These are phyloP conservation scores for Hemibagrus wyckioides DNA, from an alignment of 2,113 vertebrate genomes.

Conservation along the genomic window DNA sequence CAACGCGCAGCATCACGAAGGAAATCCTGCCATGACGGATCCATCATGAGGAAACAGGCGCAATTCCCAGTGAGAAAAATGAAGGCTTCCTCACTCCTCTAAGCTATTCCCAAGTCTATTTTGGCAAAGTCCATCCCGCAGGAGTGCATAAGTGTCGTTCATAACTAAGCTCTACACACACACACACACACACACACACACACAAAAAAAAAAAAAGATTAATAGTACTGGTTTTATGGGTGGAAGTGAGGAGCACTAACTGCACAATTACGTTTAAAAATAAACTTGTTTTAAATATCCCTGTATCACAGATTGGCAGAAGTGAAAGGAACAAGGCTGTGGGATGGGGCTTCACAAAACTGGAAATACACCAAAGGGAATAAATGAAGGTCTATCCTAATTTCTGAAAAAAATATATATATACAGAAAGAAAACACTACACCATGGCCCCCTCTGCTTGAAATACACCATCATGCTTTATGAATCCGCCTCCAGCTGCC, in stretches of 20 bases:
- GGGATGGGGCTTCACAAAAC: conserved; percentile 19
- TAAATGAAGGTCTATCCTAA: conserved; percentile 41
- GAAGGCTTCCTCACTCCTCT: not conserved
- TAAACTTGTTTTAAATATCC: not conserved
- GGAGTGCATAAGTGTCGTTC: conserved; percentile 15
- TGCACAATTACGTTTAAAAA: conserved; percentile 18
- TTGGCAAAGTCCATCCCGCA: conserved; percentile 8
- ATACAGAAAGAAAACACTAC: conserved; percentile 16
- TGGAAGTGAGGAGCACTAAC: not conserved
- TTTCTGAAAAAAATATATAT: conserved; percentile 11
- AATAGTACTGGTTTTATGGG: not conserved
- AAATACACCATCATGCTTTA: conserved; percentile 62
- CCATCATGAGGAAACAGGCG: conserved; percentile 3
- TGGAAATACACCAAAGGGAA: conserved; percentile 23
- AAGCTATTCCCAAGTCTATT: not conserved
- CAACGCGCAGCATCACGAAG: not conserved
- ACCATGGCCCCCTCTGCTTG: not conserved
- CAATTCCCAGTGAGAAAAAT: not conserved
- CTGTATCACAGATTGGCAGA: conserved; percentile 15
- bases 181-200: too few relatives aligned
- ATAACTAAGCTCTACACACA: not conserved
- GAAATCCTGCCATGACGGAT: conserved; percentile 13
- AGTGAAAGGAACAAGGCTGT: not conserved
- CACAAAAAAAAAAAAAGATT: not conserved
- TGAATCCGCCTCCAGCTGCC: conserved; percentile 78